These are phyloP conservation scores for Micrastur ruficollis DNA, from an alignment of 2,797 vertebrate species.

Conservation along the genomic window DNA sequence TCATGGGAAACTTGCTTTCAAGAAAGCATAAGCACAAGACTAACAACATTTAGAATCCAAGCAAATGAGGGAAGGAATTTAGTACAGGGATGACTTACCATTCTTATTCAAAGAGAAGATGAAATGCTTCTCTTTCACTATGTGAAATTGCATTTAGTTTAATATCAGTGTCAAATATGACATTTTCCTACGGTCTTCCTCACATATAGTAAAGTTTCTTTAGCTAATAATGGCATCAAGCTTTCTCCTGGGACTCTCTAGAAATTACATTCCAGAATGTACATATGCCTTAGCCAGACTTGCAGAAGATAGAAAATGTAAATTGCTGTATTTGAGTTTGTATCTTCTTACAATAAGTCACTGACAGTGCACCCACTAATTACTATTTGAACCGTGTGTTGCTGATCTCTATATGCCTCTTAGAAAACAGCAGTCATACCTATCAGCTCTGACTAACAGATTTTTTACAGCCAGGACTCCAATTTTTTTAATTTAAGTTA, in stretches of 20 bases:
- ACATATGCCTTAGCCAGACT: slow-evolving; percentile 16
- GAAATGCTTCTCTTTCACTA: slow-evolving; percentile 32
- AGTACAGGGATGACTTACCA: background rate
- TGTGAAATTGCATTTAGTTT: slow-evolving; percentile 55
- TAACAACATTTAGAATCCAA: slow-evolving; percentile 25
- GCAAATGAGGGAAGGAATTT: slow-evolving; percentile 15
- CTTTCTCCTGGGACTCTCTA: slow-evolving; percentile 33
- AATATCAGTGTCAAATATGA: slow-evolving; percentile 49
- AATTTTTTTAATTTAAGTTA: background rate
- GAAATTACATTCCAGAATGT: slow-evolving; percentile 24
- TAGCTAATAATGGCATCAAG: slow-evolving; percentile 41
- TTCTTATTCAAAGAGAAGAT: slow-evolving; percentile 34
- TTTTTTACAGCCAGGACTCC: background rate
- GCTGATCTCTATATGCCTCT: slow-evolving; percentile 26
- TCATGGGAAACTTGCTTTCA: background rate
- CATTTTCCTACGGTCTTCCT: background rate
- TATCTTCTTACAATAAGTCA: slow-evolving; percentile 21
- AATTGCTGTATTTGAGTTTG: slow-evolving; percentile 62
- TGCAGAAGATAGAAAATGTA: slow-evolving; percentile 44
- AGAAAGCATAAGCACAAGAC: background rate
- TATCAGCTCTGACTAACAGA: slow-evolving; percentile 43
- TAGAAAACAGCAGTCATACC: slow-evolving; percentile 6
- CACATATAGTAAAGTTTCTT: slow-evolving; percentile 42
- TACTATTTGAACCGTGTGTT: slow-evolving; percentile 55
- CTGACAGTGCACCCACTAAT: slow-evolving; percentile 55